Evolutionary conservation across 2,888 invertebrate species (phyloP), one percentile per base, ranked within the genome.

Genomic region (Scaeva pyrastri): DNA sequence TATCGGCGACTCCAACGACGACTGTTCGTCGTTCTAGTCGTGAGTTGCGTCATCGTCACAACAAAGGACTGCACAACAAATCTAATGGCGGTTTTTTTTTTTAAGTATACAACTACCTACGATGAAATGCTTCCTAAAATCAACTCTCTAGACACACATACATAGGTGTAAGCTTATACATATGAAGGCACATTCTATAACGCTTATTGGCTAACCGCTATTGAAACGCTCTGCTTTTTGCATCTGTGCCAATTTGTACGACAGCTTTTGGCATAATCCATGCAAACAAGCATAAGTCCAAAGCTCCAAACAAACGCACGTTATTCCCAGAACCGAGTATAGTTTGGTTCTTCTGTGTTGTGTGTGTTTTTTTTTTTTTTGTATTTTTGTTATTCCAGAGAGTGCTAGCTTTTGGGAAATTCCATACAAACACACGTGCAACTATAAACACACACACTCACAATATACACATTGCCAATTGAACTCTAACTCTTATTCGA

Each of bases 191-290:
- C 66, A 66, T 68, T 68, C n/a, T 52, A 11, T 26, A 31, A 66
- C 52, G 64, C 64, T 75, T 56, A 66, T 43, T 55, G 55, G 74
- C 55, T 36, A 66, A 75, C 74, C 74, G 55, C 74, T 56, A 31
- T 75, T 66, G 55, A 43, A 52, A 75, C 64, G 19, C 45, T 66
- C 21, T 55, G 64, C 21, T 66, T 75, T 55, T 31, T 64, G 66
- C 74, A 75, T 75, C 74, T 75, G 74, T 75, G 74, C 74, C 64
- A 75, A 75, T 75, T 75, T 75, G 31, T 66, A 66, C 45, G 21
- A 64, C 50, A 56, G 74, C 74, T 75, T n/a, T 66, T 66, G 31
- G n/a, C 56, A 36, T 75, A 75, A 66, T 64, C 64, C 74, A 43
- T 56, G 64, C 64, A 75, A 75, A 75, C 64, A 68, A 68, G 64